Evolutionary conservation across 2,797 vertebrate genomes (phyloP), one percentile per base, ranked within the genome.

Genomic region (Syngnathus acus): DNA sequence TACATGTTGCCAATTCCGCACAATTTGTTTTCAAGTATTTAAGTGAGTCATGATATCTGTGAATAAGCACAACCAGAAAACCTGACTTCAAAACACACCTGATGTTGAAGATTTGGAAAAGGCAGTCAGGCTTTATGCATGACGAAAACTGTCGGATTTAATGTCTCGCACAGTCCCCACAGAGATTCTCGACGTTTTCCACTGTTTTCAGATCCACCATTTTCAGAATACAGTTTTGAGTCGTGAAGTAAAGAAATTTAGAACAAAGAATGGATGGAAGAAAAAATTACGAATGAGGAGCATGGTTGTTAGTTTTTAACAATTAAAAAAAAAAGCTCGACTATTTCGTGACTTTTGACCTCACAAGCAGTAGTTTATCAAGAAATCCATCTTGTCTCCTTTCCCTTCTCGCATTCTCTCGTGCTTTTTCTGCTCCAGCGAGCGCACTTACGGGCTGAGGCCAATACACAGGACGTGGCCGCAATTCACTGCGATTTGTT

Each of bases 391-490:
- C 70, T 67, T 60, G 43, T 72, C 70, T 59, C 16, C 47, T 78
- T 62, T 42, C n/a, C 65, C 61, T 65, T 67, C 68, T 65, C 47
- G 61, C 45, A 26, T 47, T 68, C 62, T 70, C 66, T 66, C 65
- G 48, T 10, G 8, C 69, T 81, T 72, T 83, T 87, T 85, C 82
- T 75, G 88, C 85, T 89, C 76, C 76, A 89, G 71, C 84, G 80
- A 89, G 73, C 74, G 78, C 87, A 89, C 88, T 90, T 90, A 88
- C 82, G 83, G 85, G 78, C 77, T 75, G 72, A 83, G 77, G 82
- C 80, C 80, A 82, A 82, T 80, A 85, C 65, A 90, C 87, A 90
- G 88, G 89, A 91, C 89, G 85, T 82, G 68, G 84, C 71, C 80
- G 80, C 76, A 79, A 81, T 87, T 88, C 88, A 70, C 80, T 88